A percentile compares a stretch with the other conserved stretches of the same genome.
Conservation (phyloP, 2,113 vertebrate species). For the Corythaeola cristata region DNA sequence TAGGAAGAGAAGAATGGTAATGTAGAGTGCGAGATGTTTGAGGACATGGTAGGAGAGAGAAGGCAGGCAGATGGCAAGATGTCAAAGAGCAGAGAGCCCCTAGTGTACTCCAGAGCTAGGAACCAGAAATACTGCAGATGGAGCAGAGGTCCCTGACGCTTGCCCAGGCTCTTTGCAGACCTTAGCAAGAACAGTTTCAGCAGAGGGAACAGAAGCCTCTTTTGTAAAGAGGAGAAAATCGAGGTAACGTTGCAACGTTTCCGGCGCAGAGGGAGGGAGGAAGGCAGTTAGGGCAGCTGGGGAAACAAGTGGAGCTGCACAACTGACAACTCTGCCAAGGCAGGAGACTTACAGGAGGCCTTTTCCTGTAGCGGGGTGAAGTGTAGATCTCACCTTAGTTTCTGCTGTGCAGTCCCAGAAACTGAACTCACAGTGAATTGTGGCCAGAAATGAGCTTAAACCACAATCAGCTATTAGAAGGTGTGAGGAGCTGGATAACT, state of each 20-base stretch:
- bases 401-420: not conserved
- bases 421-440: not conserved
- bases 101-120: not conserved
- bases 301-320: not conserved
- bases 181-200: not conserved
- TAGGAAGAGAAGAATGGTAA: not conserved
- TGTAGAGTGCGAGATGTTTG: not conserved
- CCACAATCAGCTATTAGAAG: not conserved
- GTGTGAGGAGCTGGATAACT: not conserved
- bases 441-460: not conserved
- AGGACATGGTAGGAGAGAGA: fast-evolving
- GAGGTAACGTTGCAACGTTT: not conserved
- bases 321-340: not conserved
- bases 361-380: not conserved
- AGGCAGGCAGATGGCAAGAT: not conserved
- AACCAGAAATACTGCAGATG: not conserved
- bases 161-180: not conserved
- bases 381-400: not conserved
- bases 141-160: not conserved
- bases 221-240: not conserved
- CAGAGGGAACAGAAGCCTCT: not conserved
- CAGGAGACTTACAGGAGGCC: not conserved
- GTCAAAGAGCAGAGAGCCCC: not conserved
- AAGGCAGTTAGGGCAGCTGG: not conserved
- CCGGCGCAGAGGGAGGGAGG: not conserved